Evolutionary conservation across 2,888 invertebrate genomes (phyloP).

Genomic region (Tipula confusa): DNA sequence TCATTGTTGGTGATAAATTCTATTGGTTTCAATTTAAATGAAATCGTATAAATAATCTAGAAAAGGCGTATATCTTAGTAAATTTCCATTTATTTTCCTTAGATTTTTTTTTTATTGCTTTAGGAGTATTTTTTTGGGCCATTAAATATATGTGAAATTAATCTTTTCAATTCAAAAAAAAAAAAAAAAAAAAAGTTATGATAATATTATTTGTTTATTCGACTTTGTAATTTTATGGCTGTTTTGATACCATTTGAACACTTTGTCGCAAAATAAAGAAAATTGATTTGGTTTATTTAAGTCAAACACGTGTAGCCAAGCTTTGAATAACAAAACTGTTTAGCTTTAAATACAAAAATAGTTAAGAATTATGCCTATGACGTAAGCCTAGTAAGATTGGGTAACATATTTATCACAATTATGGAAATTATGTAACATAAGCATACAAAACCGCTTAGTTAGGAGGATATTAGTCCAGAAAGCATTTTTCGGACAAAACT

Average conservation of each 20-base stretch:
- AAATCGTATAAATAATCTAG: background rate
- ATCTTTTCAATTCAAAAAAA: background rate
- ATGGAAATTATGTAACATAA: too few species aligned
- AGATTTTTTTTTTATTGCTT: background rate
- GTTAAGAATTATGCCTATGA: too few species aligned
- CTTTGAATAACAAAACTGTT: too few species aligned
- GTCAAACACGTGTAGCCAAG: background rate
- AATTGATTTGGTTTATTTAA: background rate
- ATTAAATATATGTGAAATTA: background rate
- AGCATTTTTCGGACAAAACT: too few species aligned
- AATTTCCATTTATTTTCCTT: background rate
- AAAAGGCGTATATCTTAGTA: background rate
- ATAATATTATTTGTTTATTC: background rate
- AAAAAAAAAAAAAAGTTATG: too few species aligned
- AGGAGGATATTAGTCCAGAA: too few species aligned
- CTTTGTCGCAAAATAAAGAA: background rate
- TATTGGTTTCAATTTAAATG: background rate
- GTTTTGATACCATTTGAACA: background rate
- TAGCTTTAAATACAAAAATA: too few species aligned
- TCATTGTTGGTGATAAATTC: background rate
- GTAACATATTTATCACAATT: too few species aligned
- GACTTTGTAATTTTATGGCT: background rate
- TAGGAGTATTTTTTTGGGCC: background rate
- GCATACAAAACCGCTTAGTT: too few species aligned
- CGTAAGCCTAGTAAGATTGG: too few species aligned